Conservation (phyloP, 2,113 vertebrate species). For the Rhynchomys soricoides region DNA sequence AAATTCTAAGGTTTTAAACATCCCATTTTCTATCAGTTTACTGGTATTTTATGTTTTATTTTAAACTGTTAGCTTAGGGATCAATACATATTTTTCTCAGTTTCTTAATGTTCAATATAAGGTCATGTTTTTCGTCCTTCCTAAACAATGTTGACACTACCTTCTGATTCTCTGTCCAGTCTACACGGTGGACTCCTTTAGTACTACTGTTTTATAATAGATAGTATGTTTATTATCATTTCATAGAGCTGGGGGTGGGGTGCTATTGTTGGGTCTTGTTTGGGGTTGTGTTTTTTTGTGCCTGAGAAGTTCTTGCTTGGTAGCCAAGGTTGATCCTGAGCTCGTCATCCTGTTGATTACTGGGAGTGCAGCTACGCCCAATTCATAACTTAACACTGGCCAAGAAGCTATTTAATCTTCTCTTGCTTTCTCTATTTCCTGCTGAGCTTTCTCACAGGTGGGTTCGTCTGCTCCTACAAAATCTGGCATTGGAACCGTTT, state of each 20-base stretch:
- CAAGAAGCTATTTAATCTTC: neutral
- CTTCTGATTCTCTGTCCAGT: neutral
- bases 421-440: neutral
- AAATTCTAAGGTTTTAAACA: neutral
- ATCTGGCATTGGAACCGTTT: neutral
- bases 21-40: neutral
- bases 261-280: neutral
- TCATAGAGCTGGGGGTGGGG: neutral
- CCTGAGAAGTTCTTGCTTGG: neutral
- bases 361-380: neutral
- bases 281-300: neutral
- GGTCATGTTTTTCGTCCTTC: conserved; percentile 7
- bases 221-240: conserved; percentile 27
- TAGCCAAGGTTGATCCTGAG: neutral
- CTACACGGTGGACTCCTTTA: neutral
- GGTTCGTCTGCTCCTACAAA: neutral
- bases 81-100: neutral
- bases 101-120: conserved; percentile 18
- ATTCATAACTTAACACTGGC: neutral
- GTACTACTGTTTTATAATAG: neutral
- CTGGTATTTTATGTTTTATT: conserved; percentile 22
- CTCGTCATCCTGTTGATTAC: neutral
- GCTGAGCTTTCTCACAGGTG: neutral
- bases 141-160: neutral
- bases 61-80: neutral